Base-by-base conservation (phyloP, 35 echinoderm and acorn worm genomes). In the Hemicentrotus pulcherrimus region DNA sequence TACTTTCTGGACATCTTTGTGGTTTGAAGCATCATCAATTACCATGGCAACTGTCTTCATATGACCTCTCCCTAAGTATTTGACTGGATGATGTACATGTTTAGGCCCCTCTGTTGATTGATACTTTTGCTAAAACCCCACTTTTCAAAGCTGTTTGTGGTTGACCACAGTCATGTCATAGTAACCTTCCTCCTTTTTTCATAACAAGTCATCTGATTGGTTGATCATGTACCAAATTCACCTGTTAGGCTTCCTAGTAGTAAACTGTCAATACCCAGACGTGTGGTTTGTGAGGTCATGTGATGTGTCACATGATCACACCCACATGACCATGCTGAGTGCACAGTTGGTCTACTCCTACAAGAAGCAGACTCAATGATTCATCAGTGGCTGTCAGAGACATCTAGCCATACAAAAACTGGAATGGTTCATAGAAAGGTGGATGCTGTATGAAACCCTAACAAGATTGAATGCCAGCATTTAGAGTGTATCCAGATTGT, bases 281-380 rank as follows among this genome's bases (percentile, higher is more conserved):
- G 6, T 89, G 87, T 89, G 87, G 87, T 89, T 22, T 89, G 31
- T 89, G 87, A 89, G 32, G 45, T 89, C 87, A 89, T 89, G 87
- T 89, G 87, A 89, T 9, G 87, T 89, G 87, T 89, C 87, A 89
- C 87, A 41, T 89, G 87, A 89, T 89, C 87, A 89, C 87, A 89
- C 87, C 87, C 87, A 89, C 87, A 89, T 89, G 87, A 89, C 87
- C 87, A 32, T 46, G 87, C 87, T 35, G 87, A 35, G 87, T 19
- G 45, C 87, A 89, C 31, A 89, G 87, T 89, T 89, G 87, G 87
- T 89, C 2, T 32, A 35, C 24, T 33, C 86, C 86, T 88, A 11
- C 32, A 35, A 32, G 45, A 32, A 89, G 31, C 22, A 46, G 18
- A 89, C 18, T 24, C 18, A 0, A 46, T 89, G 87, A 35, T 32